phyloP scores from a whole-genome alignment of 37 sponge, comb jelly and placozoan species.

The Ephydatia muelleri region DNA sequence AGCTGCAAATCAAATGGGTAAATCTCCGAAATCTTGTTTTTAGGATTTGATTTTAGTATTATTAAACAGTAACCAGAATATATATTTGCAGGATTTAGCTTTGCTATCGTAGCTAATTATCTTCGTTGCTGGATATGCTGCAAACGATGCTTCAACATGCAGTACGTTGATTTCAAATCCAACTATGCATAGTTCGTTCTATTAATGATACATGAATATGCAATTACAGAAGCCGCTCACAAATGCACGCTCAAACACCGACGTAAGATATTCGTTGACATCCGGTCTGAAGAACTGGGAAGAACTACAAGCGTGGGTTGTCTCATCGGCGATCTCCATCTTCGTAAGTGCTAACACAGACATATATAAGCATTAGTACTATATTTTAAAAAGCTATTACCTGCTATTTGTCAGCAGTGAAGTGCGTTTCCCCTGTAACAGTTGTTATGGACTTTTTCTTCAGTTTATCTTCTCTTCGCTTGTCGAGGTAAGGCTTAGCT shows the following conservation, averaged over 20 bases:
- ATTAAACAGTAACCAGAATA: too few species aligned
- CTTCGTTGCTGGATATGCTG: too few species aligned
- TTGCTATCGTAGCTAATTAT: too few species aligned
- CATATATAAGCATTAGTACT: background rate
- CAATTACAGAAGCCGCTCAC: background rate
- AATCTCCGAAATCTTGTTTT: too few species aligned
- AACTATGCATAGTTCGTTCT: too few species aligned
- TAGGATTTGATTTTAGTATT: too few species aligned
- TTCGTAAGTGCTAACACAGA: background rate
- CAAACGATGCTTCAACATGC: too few species aligned
- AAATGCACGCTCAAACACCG: background rate
- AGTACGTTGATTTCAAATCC: too few species aligned
- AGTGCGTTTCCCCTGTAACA: background rate
- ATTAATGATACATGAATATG: too few species aligned
- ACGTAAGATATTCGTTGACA: background rate
- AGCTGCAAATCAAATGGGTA: too few species aligned
- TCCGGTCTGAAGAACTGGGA: background rate
- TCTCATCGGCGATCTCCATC: background rate
- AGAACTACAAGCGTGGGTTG: background rate
- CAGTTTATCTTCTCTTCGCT: slow-evolving; percentile 49
- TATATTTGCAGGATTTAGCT: too few species aligned
- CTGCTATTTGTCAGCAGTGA: background rate
- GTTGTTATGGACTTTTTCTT: background rate
- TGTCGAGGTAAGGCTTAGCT: slow-evolving; percentile 63
- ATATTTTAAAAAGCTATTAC: background rate